These are phyloP conservation scores for Achroia grisella DNA, from an alignment of 1,140 invertebrate species.

Conservation along the genomic window DNA sequence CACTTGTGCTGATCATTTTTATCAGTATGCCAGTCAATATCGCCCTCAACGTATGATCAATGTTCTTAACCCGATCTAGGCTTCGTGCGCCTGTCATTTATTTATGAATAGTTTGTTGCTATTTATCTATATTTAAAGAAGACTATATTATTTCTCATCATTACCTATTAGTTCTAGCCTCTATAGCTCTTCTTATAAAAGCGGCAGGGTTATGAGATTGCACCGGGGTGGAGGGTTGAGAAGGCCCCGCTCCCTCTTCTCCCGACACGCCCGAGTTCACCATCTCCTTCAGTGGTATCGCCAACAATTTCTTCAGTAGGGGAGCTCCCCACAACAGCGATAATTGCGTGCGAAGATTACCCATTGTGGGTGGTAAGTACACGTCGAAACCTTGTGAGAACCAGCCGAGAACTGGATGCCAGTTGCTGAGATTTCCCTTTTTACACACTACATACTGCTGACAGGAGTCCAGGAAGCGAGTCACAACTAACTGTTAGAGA, in stretches of 20 bases:
- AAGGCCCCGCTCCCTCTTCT: conserved; percentile 57
- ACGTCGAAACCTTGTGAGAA: conserved; percentile 90
- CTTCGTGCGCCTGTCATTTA: too few relatives aligned
- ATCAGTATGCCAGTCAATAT: too few relatives aligned
- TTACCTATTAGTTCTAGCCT: conserved; percentile 71
- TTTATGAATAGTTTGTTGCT: too few relatives aligned
- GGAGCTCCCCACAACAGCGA: conserved; percentile 88
- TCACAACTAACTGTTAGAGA: conserved; percentile 81
- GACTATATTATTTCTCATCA: too few relatives aligned
- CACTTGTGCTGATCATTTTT: too few relatives aligned
- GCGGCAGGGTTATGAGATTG: conserved; percentile 59
- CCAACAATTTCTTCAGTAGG: conserved; percentile 59
- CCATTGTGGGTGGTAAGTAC: conserved; percentile 88
- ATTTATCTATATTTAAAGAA: background rate
- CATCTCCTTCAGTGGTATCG: conserved; percentile 53
- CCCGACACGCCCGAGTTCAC: conserved; percentile 45
- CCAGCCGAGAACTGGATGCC: conserved; percentile 99
- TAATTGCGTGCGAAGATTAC: conserved; percentile 87
- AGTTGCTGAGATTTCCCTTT: conserved; percentile 93
- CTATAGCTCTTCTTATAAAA: conserved; percentile 67
- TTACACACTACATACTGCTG: conserved; percentile 90
- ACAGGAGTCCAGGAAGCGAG: conserved; percentile 86
- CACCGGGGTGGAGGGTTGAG: conserved; percentile 58
- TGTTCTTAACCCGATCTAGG: too few relatives aligned
- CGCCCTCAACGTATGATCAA: too few relatives aligned